A percentile compares a stretch with the other conserved stretches of the same genome.
Evolutionary conservation across 2,113 vertebrate species (phyloP).

Genomic region (Vombatus ursinus): DNA sequence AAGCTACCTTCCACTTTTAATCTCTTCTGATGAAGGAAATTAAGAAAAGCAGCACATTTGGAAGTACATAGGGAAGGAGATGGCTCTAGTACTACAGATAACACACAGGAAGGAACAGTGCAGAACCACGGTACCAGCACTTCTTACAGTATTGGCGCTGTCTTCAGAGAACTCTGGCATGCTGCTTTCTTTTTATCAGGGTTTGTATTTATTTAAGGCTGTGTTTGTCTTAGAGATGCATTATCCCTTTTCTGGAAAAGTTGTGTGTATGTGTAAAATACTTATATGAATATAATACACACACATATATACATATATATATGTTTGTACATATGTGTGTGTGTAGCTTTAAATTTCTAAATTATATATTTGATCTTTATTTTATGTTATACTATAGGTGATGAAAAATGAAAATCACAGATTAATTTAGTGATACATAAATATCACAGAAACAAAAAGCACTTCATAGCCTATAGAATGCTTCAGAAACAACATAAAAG

Average conservation of each 20-base stretch:
- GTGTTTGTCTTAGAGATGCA: conserved; percentile 73
- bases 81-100: conserved; percentile 99
- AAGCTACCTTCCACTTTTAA: conserved; percentile 84
- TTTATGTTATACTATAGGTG: conserved; percentile 38
- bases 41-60: conserved; percentile 98
- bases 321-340: conserved; percentile 29
- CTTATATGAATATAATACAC: not conserved
- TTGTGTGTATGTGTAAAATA: not conserved
- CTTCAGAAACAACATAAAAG: conserved; percentile 1
- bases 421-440: conserved; percentile 35
- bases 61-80: conserved; percentile 99
- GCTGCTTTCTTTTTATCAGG: conserved; percentile 97
- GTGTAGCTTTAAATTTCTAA: conserved; percentile 66
- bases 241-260: conserved; percentile 80
- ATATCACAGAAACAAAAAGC: not conserved
- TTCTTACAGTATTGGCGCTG: conserved; percentile 90
- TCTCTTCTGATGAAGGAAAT: conserved; percentile 96
- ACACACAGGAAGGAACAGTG: conserved; percentile 94
- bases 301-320: not conserved
- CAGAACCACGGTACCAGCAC: conserved; percentile 88
- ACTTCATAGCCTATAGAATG: too few species aligned
- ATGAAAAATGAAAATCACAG: conserved; percentile 16
- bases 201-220: conserved; percentile 93
- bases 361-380: conserved; percentile 30
- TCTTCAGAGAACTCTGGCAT: conserved; percentile 99